phyloP scores from a whole-genome alignment of 2,888 invertebrate genomes.

The Thera britannica region DNA sequence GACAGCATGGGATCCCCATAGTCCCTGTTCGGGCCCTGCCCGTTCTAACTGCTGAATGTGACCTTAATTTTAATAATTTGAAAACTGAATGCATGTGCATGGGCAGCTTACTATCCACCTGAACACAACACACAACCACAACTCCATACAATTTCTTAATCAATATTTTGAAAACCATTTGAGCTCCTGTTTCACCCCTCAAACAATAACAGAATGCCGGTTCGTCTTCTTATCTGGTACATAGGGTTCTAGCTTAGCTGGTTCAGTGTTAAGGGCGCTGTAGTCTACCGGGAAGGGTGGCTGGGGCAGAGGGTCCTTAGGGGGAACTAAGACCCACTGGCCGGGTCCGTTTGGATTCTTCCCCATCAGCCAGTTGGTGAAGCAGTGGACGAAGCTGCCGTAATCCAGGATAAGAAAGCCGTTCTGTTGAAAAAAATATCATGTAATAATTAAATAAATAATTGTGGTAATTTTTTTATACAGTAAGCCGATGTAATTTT shows the following conservation, averaged over 20 bases:
- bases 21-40: too few species aligned
- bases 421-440: constrained; percentile 81
- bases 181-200: not conserved
- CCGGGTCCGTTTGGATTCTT: constrained; percentile 91
- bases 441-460: not conserved
- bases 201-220: constrained; percentile 89
- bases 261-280: constrained; percentile 89
- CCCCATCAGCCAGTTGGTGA: constrained; percentile 90
- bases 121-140: too few species aligned
- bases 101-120: too few species aligned
- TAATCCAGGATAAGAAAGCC: constrained; percentile 88
- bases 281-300: constrained; percentile 90
- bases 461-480: too few species aligned
- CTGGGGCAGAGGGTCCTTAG: constrained; percentile 80
- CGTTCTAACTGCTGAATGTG: too few species aligned
- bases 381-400: constrained; percentile 88
- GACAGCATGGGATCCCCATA: too few species aligned
- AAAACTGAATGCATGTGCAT: too few species aligned
- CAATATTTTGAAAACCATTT: too few species aligned
- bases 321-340: constrained; percentile 88
- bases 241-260: constrained; percentile 88
- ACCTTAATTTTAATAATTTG: too few species aligned
- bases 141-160: too few species aligned
- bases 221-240: constrained; percentile 88
- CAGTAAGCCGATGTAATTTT: too few species aligned